Base-by-base conservation (phyloP, 2,888 invertebrate species). In the Apamea sordens region DNA sequence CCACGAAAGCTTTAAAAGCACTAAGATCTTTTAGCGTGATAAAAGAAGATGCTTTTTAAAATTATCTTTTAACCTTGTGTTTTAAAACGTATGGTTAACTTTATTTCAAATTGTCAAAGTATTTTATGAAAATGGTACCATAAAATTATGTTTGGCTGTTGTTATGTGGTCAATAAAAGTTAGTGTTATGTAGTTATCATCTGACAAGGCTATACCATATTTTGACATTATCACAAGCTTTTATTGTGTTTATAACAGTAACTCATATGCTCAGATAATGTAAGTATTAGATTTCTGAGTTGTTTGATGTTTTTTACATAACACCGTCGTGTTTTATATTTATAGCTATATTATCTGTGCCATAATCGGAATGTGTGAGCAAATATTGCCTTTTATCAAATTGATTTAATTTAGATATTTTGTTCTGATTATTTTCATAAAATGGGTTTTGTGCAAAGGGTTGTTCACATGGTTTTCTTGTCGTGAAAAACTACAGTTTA, bases 81-180 rank as follows among this genome's bases (percentile, higher is more conserved):
- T 76, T 68, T 76, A 76, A 85, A 84, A 65, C 24, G 10, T 64
- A 65, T 56, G 10, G 21, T 77, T 56, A 63, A 65, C 63, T 67
- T 75, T 36, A 77, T 65, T n/a, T 50, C 50, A 69, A 70, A 70
- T 8, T 50, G 32, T 67, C 47, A 72, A 77, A 28, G 5, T 7
- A 64, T 32, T 63, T 82, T 73, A 78, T 74, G 47, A 72, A 83
- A 76, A 72, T 74, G 56, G 47, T 47, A 65, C 44, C 47, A 63
- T 76, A 64, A 73, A 69, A 61, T 68, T 28, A 68, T 64, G 53
- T 72, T 72, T 76, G 8, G 18, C 36, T 15, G n/a, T 78, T 59
- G 32, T 82, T 70, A 67, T 75, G 78, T 76, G 61, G 53, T 63
- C n/a, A 80, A 84, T 86, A 80, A 78, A 86, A 80, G 41, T 69